phyloP scores from a whole-genome alignment of 1,140 invertebrate species.

The Brachionus koreanus region DNA sequence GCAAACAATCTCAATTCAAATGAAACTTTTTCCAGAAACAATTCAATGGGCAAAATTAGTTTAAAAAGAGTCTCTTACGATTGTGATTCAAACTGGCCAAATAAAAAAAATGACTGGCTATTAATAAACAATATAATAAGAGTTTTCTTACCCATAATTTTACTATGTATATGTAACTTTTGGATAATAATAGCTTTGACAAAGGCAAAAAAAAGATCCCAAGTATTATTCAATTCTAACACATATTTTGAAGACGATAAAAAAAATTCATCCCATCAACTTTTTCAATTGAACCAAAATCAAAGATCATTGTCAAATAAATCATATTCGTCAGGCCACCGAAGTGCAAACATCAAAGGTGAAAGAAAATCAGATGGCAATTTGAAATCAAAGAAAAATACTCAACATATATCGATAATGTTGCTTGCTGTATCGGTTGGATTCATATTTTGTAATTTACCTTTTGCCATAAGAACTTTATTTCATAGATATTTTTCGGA shows the following conservation, averaged over 20 bases:
- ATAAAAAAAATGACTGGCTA: conserved; percentile 12
- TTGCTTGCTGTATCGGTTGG: not conserved
- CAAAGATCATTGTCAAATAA: not conserved
- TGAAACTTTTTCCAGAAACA: not conserved
- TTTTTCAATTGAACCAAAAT: not conserved
- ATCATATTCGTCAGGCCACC: not conserved
- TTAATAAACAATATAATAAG: conserved; percentile 29
- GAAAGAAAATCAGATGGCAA: not conserved
- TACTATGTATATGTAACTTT: conserved; percentile 9
- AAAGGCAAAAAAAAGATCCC: conserved; percentile 1
- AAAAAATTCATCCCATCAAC: not conserved
- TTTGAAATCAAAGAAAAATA: not conserved
- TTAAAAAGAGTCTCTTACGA: conserved; percentile 22
- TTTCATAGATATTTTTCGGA: conserved; percentile 37
- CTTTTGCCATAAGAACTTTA: conserved; percentile 30
- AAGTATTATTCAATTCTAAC: not conserved
- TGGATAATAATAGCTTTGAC: conserved; percentile 20
- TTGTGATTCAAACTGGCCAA: conserved; percentile 23
- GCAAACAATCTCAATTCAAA: not conserved
- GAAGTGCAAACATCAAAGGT: not conserved
- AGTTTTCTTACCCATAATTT: conserved; percentile 14
- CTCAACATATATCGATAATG: conserved; percentile 39
- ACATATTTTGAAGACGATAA: not conserved
- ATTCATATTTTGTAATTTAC: conserved; percentile 36
- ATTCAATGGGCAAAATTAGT: not conserved